phyloP scores from a whole-genome alignment of 2,888 invertebrate species.

The Tenthredo mesomela region DNA sequence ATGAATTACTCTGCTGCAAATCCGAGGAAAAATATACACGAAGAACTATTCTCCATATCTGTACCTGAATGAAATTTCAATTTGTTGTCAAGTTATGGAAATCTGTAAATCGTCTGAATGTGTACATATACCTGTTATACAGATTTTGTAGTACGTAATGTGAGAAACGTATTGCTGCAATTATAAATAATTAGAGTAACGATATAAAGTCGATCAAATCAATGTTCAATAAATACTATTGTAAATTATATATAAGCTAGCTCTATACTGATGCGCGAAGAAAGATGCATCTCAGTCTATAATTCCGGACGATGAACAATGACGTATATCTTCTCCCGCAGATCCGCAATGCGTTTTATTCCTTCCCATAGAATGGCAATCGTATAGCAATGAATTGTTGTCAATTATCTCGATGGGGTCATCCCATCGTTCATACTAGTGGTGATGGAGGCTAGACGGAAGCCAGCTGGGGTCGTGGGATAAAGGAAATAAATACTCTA shows the following conservation, averaged over 20 bases:
- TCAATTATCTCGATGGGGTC: slow-evolving; percentile 40
- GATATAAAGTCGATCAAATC: not conserved
- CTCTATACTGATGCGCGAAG: not conserved
- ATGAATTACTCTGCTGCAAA: not conserved
- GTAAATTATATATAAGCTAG: not conserved
- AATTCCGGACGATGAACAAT: slow-evolving; percentile 7
- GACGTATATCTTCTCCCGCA: slow-evolving; percentile 14
- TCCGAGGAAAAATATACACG: not conserved
- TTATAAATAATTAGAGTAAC: not conserved
- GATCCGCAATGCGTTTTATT: not conserved
- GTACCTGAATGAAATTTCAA: not conserved
- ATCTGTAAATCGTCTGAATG: not conserved
- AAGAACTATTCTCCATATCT: not conserved
- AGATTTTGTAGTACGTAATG: not conserved
- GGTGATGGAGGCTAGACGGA: slow-evolving; percentile 28
- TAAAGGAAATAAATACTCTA: slow-evolving; percentile 26
- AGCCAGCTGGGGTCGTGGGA: slow-evolving; percentile 6
- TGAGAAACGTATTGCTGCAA: not conserved
- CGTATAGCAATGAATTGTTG: slow-evolving; percentile 37
- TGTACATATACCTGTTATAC: too few relatives aligned
- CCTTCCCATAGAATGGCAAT: slow-evolving; percentile 22
- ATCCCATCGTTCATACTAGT: slow-evolving; percentile 14
- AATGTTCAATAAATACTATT: not conserved
- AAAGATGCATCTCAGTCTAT: not conserved
- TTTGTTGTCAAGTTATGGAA: not conserved